These are phyloP conservation scores for Ciona savignyi DNA, from an alignment of 23 tunicate species.

Conservation along the genomic window DNA sequence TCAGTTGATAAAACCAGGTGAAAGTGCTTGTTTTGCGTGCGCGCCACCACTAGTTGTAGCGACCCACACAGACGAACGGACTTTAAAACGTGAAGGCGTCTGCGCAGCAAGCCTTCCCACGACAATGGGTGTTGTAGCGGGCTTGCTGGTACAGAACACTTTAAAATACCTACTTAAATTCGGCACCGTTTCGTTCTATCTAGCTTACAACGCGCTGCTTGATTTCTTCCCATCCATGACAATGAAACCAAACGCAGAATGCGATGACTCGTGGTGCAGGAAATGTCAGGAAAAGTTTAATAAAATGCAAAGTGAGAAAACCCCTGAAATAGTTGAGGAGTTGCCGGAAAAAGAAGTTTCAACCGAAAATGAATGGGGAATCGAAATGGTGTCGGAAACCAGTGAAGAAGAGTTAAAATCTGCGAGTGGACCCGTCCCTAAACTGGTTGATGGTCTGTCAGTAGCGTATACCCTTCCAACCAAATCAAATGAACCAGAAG, in stretches of 20 bases:
- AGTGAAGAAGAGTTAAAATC: conserved; percentile 14
- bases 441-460: conserved; percentile 43
- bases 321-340: conserved; percentile 8
- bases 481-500: conserved; percentile 7
- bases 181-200: conserved; percentile 78
- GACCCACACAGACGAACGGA: conserved; percentile 83
- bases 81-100: conserved; percentile 94
- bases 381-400: conserved; percentile 47
- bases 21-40: conserved; percentile 97
- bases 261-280: conserved; percentile 61
- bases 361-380: conserved; percentile 86
- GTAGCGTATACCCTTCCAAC: conserved; percentile 71
- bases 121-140: conserved; percentile 97
- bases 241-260: conserved; percentile 88
- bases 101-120: conserved; percentile 99
- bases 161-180: conserved; percentile 78
- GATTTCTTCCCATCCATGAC: conserved; percentile 83
- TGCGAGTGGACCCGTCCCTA: conserved; percentile 5
- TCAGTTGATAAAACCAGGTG: conserved; percentile 87
- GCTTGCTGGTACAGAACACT: conserved; percentile 88
- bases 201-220: conserved; percentile 83
- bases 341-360: conserved; percentile 22
- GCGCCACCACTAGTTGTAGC: conserved; percentile 98
- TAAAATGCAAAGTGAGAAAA: conserved; percentile 10
- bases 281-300: conserved; percentile 45